Evolutionary conservation across 2,797 vertebrate genomes (phyloP), one percentile per base, ranked within the genome.

Genomic region (Cuculus canorus): DNA sequence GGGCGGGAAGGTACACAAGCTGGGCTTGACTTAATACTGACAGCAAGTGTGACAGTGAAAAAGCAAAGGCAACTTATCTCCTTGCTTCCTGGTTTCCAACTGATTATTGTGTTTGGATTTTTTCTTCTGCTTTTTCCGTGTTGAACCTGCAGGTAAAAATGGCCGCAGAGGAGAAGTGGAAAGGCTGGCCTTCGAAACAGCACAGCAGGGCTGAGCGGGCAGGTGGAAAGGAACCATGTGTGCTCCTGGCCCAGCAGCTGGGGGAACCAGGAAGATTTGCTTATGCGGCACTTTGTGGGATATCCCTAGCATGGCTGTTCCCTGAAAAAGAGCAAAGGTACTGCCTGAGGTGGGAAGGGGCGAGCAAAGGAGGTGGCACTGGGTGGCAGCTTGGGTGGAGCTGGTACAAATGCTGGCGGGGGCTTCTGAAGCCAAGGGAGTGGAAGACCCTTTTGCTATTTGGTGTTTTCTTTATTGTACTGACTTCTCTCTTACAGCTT

Each of bases 271-370:
- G 97, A 24, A 98, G 98, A 6, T 99, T 99, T 53, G 98, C 99
- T 4, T 99, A 98, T 2, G 98, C 98, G 0, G 99, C 98, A 0
- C 97, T 99, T 43, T 99, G 99, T 41, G 97, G 96, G 1, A 96
- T 99, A 37, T 99, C 99, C 16, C 94, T 99, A 68, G 98, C 98
- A 3, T 96, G 98, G 68, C 92, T 99, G 27, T 99, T 99, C 92
- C 96, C 97, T 21, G 98, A 98, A 73, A 56, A 97, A 5, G 98
- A 98, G 73, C 99, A 99, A 94, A 98, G 98, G 99, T 99, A 98
- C 75, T 50, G 9, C 53, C 6, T 0, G 2, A 25, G 37, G 56
- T 18, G 28, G 45, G 5, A 1, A 5, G 27, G 64, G 56, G 12
- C 4, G 68, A 66, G 30, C 45, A 57, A 41, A 56, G 56, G 9